Base-by-base conservation (phyloP, 2,113 vertebrate genomes). In the Dascyllus trimaculatus region DNA sequence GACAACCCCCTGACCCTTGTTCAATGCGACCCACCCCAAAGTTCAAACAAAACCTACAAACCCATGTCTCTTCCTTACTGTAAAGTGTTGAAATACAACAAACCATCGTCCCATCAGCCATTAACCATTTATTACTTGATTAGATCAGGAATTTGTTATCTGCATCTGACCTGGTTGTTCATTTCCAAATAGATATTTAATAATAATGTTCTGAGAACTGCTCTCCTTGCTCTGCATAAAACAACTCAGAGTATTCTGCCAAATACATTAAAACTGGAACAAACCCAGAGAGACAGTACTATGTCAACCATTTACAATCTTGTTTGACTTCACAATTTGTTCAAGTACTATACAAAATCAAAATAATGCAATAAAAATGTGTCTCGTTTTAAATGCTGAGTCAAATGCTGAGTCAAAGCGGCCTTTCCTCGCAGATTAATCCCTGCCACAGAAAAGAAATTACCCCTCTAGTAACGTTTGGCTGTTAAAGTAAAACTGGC, bases 321-420 rank as follows among this genome's bases (percentile, higher is more conserved):
- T 19, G 22, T 38, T 54, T 32, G 11, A 35, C 32, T 29, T 68
- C 38, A 68, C 9, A 71, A 19, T 25, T 17, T 15, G 22, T 40
- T n/a, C 19, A 69, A 19, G 29, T 38, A 11, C 0, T n/a, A 11
- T 4, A 21, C 51, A 4, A 25, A n/a, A 68, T 74, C 35, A 26
- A 2, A 13, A 62, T 57, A 18, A 54, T 60, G 6, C 4, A 24
- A 19, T n/a, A 19, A 22, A 35, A 32, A 17, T 59, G 6, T 29
- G 48, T 21, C 43, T 67, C 38, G 11, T 13, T 57, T 63, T 45
- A 45, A 75, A 65, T 64, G 32, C 38, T 51, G 21, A 70, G 51
- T 78, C 58, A 45, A 75, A 65, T 64, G 32, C 38, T 51, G 21
- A 70, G 51, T 78, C 58, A 69, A 46, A 76, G 13, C 53, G 63